Conservation (phyloP, 2,888 invertebrate genomes). For the Autographa gamma region DNA sequence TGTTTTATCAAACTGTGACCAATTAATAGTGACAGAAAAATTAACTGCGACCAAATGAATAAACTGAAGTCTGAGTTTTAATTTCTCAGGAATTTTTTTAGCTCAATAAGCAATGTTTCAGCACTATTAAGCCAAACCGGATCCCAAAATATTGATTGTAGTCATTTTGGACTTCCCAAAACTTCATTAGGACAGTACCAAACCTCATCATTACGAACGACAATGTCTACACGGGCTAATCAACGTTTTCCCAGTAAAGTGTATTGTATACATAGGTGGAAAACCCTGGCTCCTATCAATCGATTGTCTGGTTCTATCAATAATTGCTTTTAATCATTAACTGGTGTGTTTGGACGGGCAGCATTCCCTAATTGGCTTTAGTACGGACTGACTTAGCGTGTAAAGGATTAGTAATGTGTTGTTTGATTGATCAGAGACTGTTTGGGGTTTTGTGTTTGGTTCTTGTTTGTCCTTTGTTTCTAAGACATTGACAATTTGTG, state of each 20-base stretch:
- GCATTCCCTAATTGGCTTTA: constrained; percentile 61
- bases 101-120: too few relatives aligned
- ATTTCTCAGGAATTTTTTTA: too few relatives aligned
- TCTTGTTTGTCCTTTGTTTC: constrained; percentile 12
- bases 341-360: constrained; percentile 63
- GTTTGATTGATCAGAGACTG: constrained; percentile 46
- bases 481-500: background rate
- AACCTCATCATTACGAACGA: constrained; percentile 16
- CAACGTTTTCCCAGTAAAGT: constrained; percentile 41
- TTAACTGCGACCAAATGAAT: too few relatives aligned
- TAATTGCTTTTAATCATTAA: constrained; percentile 73
- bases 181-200: constrained; percentile 14
- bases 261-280: constrained; percentile 27
- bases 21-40: too few relatives aligned
- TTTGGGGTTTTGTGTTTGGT: constrained; percentile 17
- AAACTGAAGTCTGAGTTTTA: too few relatives aligned
- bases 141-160: background rate
- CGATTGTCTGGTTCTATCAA: constrained; percentile 62
- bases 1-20: background rate
- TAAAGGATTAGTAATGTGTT: constrained; percentile 55
- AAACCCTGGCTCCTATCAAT: constrained; percentile 22
- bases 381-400: constrained; percentile 52
- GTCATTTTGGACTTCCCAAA: background rate
- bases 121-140: too few relatives aligned
- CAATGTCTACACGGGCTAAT: constrained; percentile 27